These are phyloP conservation scores for Augochlorella aurata DNA, from an alignment of 2,888 invertebrate species.

Conservation along the genomic window DNA sequence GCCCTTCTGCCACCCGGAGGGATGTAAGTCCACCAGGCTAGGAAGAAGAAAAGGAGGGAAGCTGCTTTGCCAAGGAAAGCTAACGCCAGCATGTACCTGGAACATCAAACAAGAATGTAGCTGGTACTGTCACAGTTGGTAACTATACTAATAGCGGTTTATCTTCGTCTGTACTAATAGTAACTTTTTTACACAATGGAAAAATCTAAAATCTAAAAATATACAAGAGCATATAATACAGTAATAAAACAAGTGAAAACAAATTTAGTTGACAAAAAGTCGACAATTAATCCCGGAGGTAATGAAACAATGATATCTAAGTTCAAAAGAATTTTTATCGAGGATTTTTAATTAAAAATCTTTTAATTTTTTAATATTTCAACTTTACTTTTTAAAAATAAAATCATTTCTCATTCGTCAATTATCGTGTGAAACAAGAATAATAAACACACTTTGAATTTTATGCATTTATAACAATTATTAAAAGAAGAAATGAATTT, in stretches of 20 bases:
- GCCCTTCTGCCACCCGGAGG: slow-evolving; percentile 82
- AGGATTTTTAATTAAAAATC: neutral
- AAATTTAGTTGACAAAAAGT: neutral
- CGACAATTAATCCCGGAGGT: neutral
- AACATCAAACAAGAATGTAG: slow-evolving; percentile 39
- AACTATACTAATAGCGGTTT: neutral
- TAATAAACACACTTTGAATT: too few relatives aligned
- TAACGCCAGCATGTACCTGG: slow-evolving; percentile 88
- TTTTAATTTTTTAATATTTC: neutral
- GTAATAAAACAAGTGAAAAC: neutral
- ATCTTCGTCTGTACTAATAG: too few relatives aligned
- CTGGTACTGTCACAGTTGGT: neutral
- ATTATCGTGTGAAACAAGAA: too few relatives aligned
- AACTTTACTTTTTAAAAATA: neutral
- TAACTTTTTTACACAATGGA: neutral
- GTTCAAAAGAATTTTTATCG: neutral
- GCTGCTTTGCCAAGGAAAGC: slow-evolving; percentile 88
- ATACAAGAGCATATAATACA: neutral
- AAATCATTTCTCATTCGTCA: neutral
- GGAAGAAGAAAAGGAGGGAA: slow-evolving; percentile 88
- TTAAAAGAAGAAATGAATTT: too few relatives aligned
- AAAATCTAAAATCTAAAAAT: neutral
- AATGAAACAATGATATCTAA: neutral
- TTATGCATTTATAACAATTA: too few relatives aligned
- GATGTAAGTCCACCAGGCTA: slow-evolving; percentile 90